Percentiles rank a stretch among this genome's conserved stretches.
These are phyloP conservation scores for Lycaon pictus DNA, from an alignment of 2,113 vertebrate genomes.

Conservation along the genomic window DNA sequence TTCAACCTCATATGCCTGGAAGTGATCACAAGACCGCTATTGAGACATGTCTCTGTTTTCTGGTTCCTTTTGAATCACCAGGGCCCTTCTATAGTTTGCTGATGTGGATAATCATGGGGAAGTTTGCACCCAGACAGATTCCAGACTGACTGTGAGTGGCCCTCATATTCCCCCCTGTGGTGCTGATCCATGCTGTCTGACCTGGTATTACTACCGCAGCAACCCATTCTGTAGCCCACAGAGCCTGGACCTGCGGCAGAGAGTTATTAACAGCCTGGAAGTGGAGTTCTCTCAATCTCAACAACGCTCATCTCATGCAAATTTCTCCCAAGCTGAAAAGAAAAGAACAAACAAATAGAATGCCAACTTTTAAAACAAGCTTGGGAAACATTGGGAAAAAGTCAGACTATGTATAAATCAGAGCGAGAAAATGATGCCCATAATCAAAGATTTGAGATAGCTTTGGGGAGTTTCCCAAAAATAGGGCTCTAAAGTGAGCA, in stretches of 20 bases:
- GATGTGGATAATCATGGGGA: background rate
- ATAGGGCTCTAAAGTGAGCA: background rate
- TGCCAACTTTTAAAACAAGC: background rate
- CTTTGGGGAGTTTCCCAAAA: background rate
- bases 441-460: background rate
- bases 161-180: background rate
- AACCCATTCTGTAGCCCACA: background rate
- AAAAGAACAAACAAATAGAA: constrained; percentile 25
- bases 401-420: constrained; percentile 35
- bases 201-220: background rate
- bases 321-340: constrained; percentile 12
- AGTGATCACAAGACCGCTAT: constrained; percentile 56
- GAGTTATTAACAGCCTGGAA: background rate
- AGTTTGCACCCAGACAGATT: background rate
- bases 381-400: background rate
- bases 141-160: background rate
- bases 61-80: background rate
- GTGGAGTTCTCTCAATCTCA: background rate
- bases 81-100: background rate
- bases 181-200: background rate
- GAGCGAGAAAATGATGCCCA: background rate
- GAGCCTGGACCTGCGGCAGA: background rate
- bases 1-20: background rate
- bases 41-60: background rate
- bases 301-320: background rate